These are phyloP conservation scores for Holacanthella duospinosa DNA, from an alignment of 2,888 invertebrate genomes.

Conservation along the genomic window DNA sequence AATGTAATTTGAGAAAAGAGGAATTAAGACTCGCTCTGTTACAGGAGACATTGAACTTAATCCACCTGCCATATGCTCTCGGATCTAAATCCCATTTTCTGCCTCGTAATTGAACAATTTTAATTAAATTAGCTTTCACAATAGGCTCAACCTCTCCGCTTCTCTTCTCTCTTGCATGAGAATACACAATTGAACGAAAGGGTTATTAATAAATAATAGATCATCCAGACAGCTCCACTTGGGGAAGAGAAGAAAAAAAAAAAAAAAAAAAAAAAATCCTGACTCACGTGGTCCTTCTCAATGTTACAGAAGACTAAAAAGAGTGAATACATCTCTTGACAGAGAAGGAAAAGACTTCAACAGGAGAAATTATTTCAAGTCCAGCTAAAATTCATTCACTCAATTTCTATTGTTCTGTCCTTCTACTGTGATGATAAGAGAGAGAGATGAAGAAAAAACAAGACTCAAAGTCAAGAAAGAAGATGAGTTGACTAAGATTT, in stretches of 20 bases:
- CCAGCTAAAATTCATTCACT: not conserved
- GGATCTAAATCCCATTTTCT: slow-evolving; percentile 3
- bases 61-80: slow-evolving; percentile 1
- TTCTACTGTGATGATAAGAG: not conserved
- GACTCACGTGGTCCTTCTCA: not conserved
- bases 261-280: not conserved
- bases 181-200: not conserved
- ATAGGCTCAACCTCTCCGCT: not conserved
- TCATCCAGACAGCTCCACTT: not conserved
- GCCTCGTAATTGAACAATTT: slow-evolving; percentile 6
- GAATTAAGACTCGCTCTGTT: not conserved
- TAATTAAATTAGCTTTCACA: slow-evolving; percentile 6
- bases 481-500: not conserved
- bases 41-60: slow-evolving; percentile 3
- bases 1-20: slow-evolving; percentile 1
- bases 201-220: slow-evolving; percentile 6
- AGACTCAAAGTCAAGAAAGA: not conserved
- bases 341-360: not conserved
- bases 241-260: not conserved
- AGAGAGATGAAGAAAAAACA: too few species aligned
- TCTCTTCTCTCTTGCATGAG: not conserved
- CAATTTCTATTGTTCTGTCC: too few species aligned
- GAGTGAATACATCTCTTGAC: not conserved
- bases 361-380: too few species aligned
- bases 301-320: not conserved